Percentiles rank a stretch among this genome's conserved stretches.
Conservation (phyloP, 2,113 vertebrate genomes). For the Bos indicus region DNA sequence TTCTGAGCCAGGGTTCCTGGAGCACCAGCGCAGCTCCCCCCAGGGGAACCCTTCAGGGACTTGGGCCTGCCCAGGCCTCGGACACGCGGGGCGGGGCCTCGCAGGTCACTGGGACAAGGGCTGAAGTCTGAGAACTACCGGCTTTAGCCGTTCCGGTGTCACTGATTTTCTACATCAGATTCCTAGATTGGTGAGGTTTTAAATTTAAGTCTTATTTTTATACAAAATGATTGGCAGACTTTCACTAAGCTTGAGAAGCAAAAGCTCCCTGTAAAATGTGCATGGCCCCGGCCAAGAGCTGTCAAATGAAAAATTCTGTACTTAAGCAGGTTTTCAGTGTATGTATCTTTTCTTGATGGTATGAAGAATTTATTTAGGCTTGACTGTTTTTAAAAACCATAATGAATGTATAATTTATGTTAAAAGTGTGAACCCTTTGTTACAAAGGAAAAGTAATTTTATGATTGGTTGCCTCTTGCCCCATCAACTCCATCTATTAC, state of each 20-base stretch:
- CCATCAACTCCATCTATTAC: neutral
- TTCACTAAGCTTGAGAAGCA: neutral
- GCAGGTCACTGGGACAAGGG: neutral
- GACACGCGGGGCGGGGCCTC: neutral
- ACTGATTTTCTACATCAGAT: neutral
- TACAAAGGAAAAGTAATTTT: neutral
- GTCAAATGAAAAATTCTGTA: neutral
- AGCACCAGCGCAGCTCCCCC: neutral
- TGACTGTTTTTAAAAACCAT: conserved; percentile 39
- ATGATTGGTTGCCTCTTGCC: neutral
- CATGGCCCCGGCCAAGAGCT: neutral
- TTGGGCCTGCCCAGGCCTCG: neutral
- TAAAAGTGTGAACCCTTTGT: neutral
- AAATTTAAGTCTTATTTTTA: conserved; percentile 45
- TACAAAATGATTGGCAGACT: conserved; percentile 5
- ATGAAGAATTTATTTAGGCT: conserved; percentile 42
- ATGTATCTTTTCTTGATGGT: neutral
- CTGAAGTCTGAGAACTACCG: neutral
- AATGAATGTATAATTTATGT: conserved; percentile 58
- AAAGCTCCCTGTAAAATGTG: neutral
- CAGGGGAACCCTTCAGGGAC: neutral
- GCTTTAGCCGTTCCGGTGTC: neutral
- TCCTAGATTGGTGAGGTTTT: neutral
- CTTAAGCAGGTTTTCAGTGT: neutral
- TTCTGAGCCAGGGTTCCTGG: neutral